phyloP scores from a whole-genome alignment of 2,888 invertebrate genomes.

The Standfussiana lucernea region DNA sequence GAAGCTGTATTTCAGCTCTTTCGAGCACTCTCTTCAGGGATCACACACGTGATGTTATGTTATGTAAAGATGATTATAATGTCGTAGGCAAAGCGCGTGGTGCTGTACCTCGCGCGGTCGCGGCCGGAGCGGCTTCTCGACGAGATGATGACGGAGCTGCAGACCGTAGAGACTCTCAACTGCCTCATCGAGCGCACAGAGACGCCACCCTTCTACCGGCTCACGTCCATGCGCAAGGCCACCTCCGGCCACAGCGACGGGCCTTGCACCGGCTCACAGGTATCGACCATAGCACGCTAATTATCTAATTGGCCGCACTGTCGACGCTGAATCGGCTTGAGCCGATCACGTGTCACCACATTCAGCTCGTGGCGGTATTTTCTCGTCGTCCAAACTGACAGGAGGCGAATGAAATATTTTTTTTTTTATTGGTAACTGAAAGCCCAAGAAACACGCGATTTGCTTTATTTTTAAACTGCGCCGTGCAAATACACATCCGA shows the following conservation, averaged over 20 bases:
- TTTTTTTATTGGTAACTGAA: not conserved
- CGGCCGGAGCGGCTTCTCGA: constrained; percentile 98
- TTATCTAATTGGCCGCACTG: not conserved
- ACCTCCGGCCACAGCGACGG: constrained; percentile 92
- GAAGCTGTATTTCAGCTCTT: not conserved
- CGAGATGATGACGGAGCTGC: constrained; percentile 99
- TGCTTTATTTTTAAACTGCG: not conserved
- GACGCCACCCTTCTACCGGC: constrained; percentile 99
- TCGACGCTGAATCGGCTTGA: not conserved
- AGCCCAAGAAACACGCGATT: no score
- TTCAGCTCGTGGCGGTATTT: not conserved
- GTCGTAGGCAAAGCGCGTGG: constrained; percentile 97
- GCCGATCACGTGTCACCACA: not conserved
- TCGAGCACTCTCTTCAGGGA: not conserved
- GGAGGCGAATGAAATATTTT: not conserved
- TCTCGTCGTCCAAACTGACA: not conserved
- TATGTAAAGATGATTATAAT: not conserved
- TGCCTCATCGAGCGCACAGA: constrained; percentile 99
- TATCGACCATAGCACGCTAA: constrained; percentile 50
- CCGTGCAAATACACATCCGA: not conserved
- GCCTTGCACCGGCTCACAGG: constrained; percentile 87
- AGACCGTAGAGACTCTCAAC: constrained; percentile 98
- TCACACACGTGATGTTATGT: not conserved
- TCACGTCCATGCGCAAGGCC: constrained; percentile 97
- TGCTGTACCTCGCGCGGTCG: constrained; percentile 97